Base-by-base conservation (phyloP, 2,113 vertebrate species). In the Egretta garzetta region DNA sequence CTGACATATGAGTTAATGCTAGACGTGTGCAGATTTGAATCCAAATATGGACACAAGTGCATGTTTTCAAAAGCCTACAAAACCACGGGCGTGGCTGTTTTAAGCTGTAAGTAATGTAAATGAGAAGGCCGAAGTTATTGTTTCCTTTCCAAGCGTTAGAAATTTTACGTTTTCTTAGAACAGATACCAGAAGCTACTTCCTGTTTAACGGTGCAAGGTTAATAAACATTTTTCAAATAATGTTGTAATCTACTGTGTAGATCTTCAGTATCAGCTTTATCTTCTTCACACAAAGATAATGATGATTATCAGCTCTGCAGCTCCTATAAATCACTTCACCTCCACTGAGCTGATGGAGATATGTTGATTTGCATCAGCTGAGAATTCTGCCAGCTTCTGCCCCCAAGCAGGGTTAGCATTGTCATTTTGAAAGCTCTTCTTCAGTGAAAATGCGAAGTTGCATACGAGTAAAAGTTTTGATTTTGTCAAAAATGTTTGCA, bases 171-270 rank as follows among this genome's bases (percentile, higher is more conserved):
- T 82, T 71, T 82, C 67, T 49, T 63, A 2, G 4, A 72, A 71
- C 37, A 70, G 33, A 50, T 18, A 56, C 6, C 33, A 80, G 37
- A 73, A 74, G 12, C 18, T 90, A 72, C 45, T 52, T 77, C 70
- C 53, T 74, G 14, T 72, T 94, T 71, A 93, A 84, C 39, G 81
- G 50, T 32, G 19, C n/a, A 93, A 92, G 49, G 79, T 70, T 97
- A 95, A 96, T 52, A 92, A 83, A 93, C 52, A 47, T 77, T 94
- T 87, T 68, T 60, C 62, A 91, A 97, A 70, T 74, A 75, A 72
- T 27, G 43, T 76, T 70, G 70, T 71, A 35, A 84, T 80, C 64
- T 85, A 49, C n/a, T 32, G 72, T 33, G 27, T 28, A 63, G 71
- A 75, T 91, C 70, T 87, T 79, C 59, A 94, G 80, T 67, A 39